Evolutionary conservation across 2,888 invertebrate species (phyloP).

Genomic region (Melieria crassipennis): DNA sequence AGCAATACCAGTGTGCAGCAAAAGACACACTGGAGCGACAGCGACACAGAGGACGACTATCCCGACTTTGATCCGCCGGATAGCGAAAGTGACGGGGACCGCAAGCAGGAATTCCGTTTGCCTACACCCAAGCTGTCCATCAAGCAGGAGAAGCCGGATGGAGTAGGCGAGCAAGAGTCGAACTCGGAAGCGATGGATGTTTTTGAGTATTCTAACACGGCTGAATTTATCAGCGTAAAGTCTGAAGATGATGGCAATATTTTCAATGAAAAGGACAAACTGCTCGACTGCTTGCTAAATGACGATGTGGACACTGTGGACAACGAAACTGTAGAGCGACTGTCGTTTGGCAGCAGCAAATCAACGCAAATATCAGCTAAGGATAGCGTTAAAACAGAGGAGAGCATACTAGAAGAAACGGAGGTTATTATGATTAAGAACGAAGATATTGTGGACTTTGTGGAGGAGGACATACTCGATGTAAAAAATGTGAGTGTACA

Average conservation of each 20-base stretch:
- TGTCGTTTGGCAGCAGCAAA: not conserved
- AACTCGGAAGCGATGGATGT: slow-evolving; percentile 6
- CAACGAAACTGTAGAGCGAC: slow-evolving; percentile 11
- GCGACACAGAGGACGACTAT: slow-evolving; percentile 58
- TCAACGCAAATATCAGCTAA: not conserved
- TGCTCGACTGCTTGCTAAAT: slow-evolving; percentile 54
- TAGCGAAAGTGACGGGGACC: slow-evolving; percentile 25
- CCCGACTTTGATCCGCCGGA: slow-evolving; percentile 52
- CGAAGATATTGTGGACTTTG: slow-evolving; percentile 42
- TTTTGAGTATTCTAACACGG: slow-evolving; percentile 53
- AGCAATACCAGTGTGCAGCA: not conserved
- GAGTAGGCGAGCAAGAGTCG: slow-evolving; percentile 8
- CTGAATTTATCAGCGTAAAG: slow-evolving; percentile 47
- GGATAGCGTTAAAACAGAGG: slow-evolving; percentile 4
- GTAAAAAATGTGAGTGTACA: slow-evolving; percentile 43
- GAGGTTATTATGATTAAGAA: slow-evolving; percentile 54
- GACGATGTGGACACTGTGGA: slow-evolving; percentile 41
- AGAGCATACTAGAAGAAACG: slow-evolving; percentile 50
- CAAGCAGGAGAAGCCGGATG: slow-evolving; percentile 50
- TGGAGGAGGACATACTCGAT: slow-evolving; percentile 54
- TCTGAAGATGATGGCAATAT: slow-evolving; percentile 54
- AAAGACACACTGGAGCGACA: slow-evolving; percentile 46
- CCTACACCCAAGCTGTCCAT: slow-evolving; percentile 45
- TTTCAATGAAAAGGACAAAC: slow-evolving; percentile 56
- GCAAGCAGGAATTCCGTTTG: slow-evolving; percentile 43